Conservation (phyloP, 2,888 invertebrate species). For the Aphodius granarius region DNA sequence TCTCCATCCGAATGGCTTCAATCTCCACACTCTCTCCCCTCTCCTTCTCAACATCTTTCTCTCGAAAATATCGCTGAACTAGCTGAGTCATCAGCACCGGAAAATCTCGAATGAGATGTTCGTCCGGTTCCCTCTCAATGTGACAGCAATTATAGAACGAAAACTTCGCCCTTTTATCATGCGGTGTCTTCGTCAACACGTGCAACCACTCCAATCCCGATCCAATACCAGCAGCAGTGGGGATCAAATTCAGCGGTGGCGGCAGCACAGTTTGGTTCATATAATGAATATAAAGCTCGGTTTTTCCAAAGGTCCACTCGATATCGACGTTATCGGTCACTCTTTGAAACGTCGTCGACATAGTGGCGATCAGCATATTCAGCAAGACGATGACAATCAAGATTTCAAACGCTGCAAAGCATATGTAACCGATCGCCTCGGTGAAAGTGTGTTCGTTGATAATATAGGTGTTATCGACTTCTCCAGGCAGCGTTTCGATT, state of each 20-base stretch:
- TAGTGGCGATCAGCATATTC: slow-evolving; percentile 80
- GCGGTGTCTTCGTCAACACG: slow-evolving; percentile 46
- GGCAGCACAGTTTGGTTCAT: slow-evolving; percentile 71
- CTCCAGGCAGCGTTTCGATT: slow-evolving; percentile 61
- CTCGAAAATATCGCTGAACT: slow-evolving; percentile 64
- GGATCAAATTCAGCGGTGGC: slow-evolving; percentile 72
- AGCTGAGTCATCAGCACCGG: slow-evolving; percentile 61
- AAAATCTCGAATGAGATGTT: slow-evolving; percentile 54
- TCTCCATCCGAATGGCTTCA: slow-evolving; percentile 55
- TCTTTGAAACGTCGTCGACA: slow-evolving; percentile 75
- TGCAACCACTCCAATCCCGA: slow-evolving; percentile 57
- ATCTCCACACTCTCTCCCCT: slow-evolving; percentile 51
- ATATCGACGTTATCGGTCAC: slow-evolving; percentile 69
- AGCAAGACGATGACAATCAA: slow-evolving; percentile 71
- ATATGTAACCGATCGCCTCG: slow-evolving; percentile 68
- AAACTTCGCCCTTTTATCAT: slow-evolving; percentile 54
- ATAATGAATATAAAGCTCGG: slow-evolving; percentile 72
- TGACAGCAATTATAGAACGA: slow-evolving; percentile 47
- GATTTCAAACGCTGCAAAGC: slow-evolving; percentile 69
- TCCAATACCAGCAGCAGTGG: slow-evolving; percentile 59
- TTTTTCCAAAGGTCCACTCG: slow-evolving; percentile 78
- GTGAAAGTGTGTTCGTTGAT: slow-evolving; percentile 64
- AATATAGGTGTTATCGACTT: slow-evolving; percentile 53
- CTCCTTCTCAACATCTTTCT: slow-evolving; percentile 51
- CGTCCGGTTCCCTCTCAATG: slow-evolving; percentile 54